Evolutionary conservation across 1,140 invertebrate genomes (phyloP), one percentile per base, ranked within the genome.

Genomic region (Magallana gigas): DNA sequence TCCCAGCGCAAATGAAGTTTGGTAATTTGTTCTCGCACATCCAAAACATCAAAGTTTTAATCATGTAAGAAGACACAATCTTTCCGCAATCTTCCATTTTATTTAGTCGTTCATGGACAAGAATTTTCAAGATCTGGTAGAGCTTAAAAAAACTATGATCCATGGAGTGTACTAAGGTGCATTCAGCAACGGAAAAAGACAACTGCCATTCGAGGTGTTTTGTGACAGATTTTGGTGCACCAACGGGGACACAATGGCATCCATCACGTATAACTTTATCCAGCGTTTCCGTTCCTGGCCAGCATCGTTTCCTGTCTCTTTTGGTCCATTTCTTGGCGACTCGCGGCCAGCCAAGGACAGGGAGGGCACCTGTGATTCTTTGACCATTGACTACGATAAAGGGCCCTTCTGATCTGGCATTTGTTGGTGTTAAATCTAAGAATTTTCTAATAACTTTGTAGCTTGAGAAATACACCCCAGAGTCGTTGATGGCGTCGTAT

Each of bases 1-100:
- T 76, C 1, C 68, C 23, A 0, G 18, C 68, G 68, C 68, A 29
- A 12, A 76, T 23, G 36, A 76, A 36, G 36, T 76, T 76, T 9
- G 68, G 68, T 29, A 76, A 12, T 23, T 76, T 76, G 68, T 76
- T 23, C 68, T 76, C 68, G 29, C 68, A 76, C 68, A 76, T 29
- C 68, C 68, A 76, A 76, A 76, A 76, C 23, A 76, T 76, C 29
- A 76, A 23, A 76, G 18, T 29, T 76, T 23, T 36, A 29, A 76
- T 76, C 23, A 76, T 29, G 68, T 76, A 76, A 0, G 68, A 76
- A 23, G 68, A 76, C 36, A 76, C 14, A 4, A 76, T 29, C 23
- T 29, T 29, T 1, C 14, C 68, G 29, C 68, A 76, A 36, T 29
- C 68, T 2, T 76, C 68, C 9, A 76, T 12, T 12, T 12, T 36